Conservation (phyloP, 2,797 vertebrate genomes). For the Sylvilagus floridanus region DNA sequence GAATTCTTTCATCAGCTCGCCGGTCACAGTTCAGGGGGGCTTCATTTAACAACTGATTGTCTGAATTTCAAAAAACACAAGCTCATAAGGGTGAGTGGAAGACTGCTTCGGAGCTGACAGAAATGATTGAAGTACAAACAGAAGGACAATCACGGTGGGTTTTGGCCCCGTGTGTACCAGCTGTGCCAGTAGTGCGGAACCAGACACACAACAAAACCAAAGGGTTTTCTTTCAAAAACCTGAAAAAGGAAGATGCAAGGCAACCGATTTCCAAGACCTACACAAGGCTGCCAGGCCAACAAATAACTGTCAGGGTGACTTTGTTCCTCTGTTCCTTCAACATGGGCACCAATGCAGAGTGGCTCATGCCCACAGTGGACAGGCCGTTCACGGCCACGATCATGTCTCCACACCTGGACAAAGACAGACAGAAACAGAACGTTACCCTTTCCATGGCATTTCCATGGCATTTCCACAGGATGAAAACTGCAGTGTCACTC, state of each 20-base stretch:
- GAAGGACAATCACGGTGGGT: constrained; percentile 75
- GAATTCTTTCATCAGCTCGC: constrained; percentile 20
- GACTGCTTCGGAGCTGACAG: constrained; percentile 74
- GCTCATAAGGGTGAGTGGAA: constrained; percentile 61
- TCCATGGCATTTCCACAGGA: not conserved
- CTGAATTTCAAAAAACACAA: constrained; percentile 4
- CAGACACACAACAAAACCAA: constrained; percentile 51
- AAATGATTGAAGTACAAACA: constrained; percentile 55
- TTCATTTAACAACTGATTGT: constrained; percentile 20
- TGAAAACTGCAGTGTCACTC: not conserved
- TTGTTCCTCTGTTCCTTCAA: constrained; percentile 98
- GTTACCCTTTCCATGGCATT: not conserved
- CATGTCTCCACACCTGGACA: constrained; percentile 97
- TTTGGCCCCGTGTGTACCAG: constrained; percentile 86
- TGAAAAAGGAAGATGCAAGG: constrained; percentile 56
- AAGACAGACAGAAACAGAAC: constrained; percentile 22
- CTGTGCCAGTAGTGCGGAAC: constrained; percentile 74
- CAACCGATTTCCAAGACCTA: constrained; percentile 85
- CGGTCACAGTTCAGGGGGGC: constrained; percentile 33
- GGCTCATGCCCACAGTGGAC: constrained; percentile 98
- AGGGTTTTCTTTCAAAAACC: constrained; percentile 78
- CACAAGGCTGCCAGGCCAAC: constrained; percentile 98
- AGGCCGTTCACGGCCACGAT: constrained; percentile 98
- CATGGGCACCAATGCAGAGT: constrained; percentile 98
- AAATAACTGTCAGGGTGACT: constrained; percentile 97